phyloP scores from a whole-genome alignment of 2,797 vertebrate genomes.

The Miichthys miiuy region DNA sequence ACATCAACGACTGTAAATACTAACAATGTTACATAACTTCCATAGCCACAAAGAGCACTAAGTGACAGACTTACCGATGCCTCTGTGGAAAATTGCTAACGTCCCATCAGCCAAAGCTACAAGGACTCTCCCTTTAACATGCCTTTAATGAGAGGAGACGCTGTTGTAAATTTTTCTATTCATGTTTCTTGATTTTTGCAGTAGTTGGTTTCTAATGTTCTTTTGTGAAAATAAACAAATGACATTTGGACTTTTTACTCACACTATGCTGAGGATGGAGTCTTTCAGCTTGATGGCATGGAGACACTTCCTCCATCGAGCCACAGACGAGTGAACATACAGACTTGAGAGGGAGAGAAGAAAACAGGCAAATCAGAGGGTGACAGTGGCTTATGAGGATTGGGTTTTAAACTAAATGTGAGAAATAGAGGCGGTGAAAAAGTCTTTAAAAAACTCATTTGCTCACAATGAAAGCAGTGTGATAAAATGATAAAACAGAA shows the following conservation, averaged over 20 bases:
- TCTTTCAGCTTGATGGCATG: constrained; percentile 99
- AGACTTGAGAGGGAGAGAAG: constrained; percentile 82
- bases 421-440: background rate
- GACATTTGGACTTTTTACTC: constrained; percentile 70
- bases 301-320: constrained; percentile 97
- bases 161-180: background rate
- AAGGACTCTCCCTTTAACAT: constrained; percentile 96
- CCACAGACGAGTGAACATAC: constrained; percentile 96
- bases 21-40: background rate
- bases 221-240: background rate
- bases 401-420: background rate
- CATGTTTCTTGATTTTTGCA: no score
- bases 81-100: constrained; percentile 95
- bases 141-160: constrained; percentile 79
- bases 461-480: background rate
- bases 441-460: background rate
- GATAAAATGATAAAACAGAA: background rate
- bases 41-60: background rate
- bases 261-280: constrained; percentile 97
- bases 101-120: constrained; percentile 96
- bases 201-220: no score
- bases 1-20: background rate
- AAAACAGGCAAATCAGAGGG: background rate
- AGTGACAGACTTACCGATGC: constrained; percentile 84
- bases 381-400: background rate